These are phyloP conservation scores for Gerris lacustris DNA, from an alignment of 2,888 invertebrate species.

Conservation along the genomic window DNA sequence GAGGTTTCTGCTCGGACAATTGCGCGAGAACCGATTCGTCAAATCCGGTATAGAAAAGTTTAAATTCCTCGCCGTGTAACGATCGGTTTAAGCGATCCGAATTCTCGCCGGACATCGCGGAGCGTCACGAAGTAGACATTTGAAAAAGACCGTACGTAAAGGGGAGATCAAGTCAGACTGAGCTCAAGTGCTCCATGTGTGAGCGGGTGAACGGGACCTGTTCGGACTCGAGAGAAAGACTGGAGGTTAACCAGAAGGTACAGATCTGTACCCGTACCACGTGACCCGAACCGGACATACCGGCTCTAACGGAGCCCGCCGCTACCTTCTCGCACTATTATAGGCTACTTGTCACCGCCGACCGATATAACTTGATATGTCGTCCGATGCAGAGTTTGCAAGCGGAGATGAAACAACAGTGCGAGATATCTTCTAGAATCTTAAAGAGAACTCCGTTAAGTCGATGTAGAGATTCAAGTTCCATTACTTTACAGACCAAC, in stretches of 20 bases:
- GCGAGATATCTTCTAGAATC: not conserved
- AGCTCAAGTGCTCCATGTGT: not conserved
- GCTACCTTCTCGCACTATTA: not conserved
- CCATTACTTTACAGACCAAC: not conserved
- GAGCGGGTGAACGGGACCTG: not conserved
- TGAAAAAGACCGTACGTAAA: not conserved
- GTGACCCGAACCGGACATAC: slow-evolving; percentile 1
- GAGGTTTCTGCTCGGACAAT: not conserved
- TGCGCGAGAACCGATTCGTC: not conserved
- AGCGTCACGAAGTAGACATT: not conserved
- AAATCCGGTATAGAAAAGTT: not conserved
- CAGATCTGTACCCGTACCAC: slow-evolving; percentile 1
- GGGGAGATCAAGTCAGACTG: too few relatives aligned
- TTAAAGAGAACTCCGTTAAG: not conserved
- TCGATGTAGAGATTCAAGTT: not conserved
- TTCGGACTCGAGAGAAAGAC: not conserved
- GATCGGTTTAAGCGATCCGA: not conserved
- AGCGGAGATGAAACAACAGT: too few relatives aligned
- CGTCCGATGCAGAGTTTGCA: not conserved
- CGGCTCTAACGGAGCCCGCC: not conserved
- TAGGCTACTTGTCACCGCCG: not conserved
- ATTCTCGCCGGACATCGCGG: not conserved
- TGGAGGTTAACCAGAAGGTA: not conserved
- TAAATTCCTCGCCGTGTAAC: not conserved
- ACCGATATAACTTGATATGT: not conserved